Conservation (phyloP, 2,888 invertebrate species). For the Epirrhoe tristata region DNA sequence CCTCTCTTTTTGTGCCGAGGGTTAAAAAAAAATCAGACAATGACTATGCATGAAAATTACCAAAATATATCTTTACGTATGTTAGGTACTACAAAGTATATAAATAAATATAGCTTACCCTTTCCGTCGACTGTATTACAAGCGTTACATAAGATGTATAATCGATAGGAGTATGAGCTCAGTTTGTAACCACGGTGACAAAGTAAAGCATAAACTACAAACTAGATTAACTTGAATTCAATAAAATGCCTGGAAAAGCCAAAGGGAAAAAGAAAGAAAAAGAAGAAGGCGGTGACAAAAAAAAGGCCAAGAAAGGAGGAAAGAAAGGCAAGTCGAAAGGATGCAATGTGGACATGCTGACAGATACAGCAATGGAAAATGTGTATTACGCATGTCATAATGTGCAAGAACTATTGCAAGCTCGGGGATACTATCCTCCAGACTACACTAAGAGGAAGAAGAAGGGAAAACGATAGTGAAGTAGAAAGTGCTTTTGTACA, state of each 20-base stretch:
- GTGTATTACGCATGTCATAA: constrained; percentile 97
- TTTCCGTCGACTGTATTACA: not conserved
- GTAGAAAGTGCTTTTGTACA: not conserved
- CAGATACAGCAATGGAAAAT: constrained; percentile 96
- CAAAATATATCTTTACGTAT: too few relatives aligned
- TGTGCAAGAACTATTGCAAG: constrained; percentile 94
- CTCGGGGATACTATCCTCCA: constrained; percentile 95
- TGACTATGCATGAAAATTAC: too few relatives aligned
- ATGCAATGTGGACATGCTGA: constrained; percentile 93
- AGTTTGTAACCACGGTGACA: constrained; percentile 36
- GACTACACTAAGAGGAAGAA: constrained; percentile 95
- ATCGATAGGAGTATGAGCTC: constrained; percentile 53
- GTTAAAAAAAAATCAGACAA: too few relatives aligned
- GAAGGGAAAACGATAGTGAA: constrained; percentile 86
- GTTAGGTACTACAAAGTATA: too few relatives aligned
- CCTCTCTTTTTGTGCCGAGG: too few relatives aligned
- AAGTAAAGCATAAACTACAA: constrained; percentile 30
- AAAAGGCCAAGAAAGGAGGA: constrained; percentile 80
- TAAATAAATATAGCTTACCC: too few relatives aligned
- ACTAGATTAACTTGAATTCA: constrained; percentile 19
- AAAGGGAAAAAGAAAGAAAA: constrained; percentile 83
- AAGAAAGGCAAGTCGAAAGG: constrained; percentile 86
- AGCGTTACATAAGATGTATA: constrained; percentile 33
- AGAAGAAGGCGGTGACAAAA: constrained; percentile 63
- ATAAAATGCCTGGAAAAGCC: constrained; percentile 67